Percentiles rank a stretch among this genome's conserved stretches.
Conservation (phyloP, 2,797 vertebrate species). For the Cryptoblepharus egeriae region DNA sequence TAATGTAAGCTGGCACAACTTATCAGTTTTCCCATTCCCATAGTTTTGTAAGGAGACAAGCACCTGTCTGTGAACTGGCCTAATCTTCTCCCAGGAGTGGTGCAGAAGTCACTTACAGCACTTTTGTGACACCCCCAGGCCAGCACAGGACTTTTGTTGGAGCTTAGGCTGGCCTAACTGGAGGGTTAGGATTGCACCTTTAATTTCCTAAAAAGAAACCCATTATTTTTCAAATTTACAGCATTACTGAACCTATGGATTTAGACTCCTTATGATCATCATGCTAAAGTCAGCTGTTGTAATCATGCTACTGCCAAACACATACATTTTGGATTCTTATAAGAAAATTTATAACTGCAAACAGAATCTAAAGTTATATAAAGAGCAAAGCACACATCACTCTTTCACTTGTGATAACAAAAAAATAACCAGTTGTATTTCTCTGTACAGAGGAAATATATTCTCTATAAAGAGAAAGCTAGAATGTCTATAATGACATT, state of each 20-base stretch:
- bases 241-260: background rate
- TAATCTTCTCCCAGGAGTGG: too few relatives aligned
- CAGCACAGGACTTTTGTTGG: too few relatives aligned
- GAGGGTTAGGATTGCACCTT: too few relatives aligned
- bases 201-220: background rate
- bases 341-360: conserved; percentile 7
- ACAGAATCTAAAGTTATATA: background rate
- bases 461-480: too few relatives aligned
- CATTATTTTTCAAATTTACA: background rate
- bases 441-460: background rate
- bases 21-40: too few relatives aligned
- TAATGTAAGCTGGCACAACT: too few relatives aligned
- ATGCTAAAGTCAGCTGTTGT: background rate
- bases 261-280: background rate
- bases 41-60: too few relatives aligned
- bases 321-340: background rate
- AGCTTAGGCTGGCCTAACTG: too few relatives aligned
- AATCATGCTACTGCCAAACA: background rate
- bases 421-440: background rate
- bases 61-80: too few relatives aligned
- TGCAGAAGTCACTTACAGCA: too few relatives aligned
- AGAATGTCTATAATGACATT: background rate
- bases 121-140: too few relatives aligned
- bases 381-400: background rate
- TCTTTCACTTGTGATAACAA: background rate